Evolutionary conservation across 1,140 invertebrate genomes (phyloP).

Genomic region (Drosophila repletoides): DNA sequence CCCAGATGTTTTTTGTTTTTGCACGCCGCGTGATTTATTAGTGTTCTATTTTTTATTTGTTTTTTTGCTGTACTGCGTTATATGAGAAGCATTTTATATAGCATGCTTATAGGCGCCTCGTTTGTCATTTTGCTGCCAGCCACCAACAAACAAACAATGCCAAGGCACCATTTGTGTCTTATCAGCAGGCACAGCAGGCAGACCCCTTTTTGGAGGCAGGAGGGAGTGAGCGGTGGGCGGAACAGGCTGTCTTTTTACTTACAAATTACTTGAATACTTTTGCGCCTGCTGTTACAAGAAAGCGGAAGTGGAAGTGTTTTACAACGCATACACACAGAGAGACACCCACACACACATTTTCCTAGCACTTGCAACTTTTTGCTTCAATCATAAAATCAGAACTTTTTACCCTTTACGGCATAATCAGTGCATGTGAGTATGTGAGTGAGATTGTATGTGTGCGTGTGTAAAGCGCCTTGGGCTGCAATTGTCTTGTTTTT

Average conservation of each 20-base stretch:
- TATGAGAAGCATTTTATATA: slow-evolving; percentile 21
- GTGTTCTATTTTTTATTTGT: slow-evolving; percentile 28
- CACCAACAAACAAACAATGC: slow-evolving; percentile 29
- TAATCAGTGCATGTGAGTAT: slow-evolving; percentile 63
- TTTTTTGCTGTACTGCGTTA: background rate
- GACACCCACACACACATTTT: slow-evolving; percentile 3
- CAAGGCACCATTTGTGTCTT: slow-evolving; percentile 49
- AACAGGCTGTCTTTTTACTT: slow-evolving; percentile 41
- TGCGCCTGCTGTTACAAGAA: slow-evolving; percentile 66
- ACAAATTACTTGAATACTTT: slow-evolving; percentile 80
- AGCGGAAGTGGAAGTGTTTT: slow-evolving; percentile 60
- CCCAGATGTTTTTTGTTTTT: background rate
- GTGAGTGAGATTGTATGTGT: slow-evolving; percentile 1
- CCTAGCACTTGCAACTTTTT: slow-evolving; percentile 57
- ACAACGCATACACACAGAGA: slow-evolving; percentile 41
- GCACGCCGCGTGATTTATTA: slow-evolving; percentile 60
- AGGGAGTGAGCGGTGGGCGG: background rate
- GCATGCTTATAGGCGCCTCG: slow-evolving; percentile 43
- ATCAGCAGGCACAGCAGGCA: slow-evolving; percentile 70
- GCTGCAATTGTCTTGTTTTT: slow-evolving; percentile 76
- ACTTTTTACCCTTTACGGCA: slow-evolving; percentile 76
- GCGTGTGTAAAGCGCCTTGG: slow-evolving; percentile 42
- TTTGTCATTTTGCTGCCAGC: slow-evolving; percentile 45
- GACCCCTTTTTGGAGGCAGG: background rate
- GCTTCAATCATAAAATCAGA: slow-evolving; percentile 79